Evolutionary conservation across 2,113 vertebrate genomes (phyloP), one percentile per base, ranked within the genome.

Genomic region (Gracilinanus agilis): DNA sequence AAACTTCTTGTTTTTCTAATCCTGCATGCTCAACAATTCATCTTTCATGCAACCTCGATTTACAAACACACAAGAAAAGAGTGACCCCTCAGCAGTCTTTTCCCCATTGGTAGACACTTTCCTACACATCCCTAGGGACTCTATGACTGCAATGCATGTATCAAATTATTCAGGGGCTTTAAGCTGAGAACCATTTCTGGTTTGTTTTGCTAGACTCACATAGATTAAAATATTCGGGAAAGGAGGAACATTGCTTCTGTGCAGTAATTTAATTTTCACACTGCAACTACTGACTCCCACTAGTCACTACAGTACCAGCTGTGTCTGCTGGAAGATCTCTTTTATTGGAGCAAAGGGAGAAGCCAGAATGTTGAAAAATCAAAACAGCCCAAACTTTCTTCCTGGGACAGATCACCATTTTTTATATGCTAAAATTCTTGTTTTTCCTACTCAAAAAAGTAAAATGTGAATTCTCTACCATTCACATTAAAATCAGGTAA

Each of bases 291-390:
- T 49, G 1, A 93, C 90, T 91, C 93, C 92, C 53, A 21, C 12
- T 54, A 95, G 67, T n/a, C 90, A 96, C 55, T 75, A 91, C 0
- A 0, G 2, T 92, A 96, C 91, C 83, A 96, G 91, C 58, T 96
- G 75, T 24, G 13, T 54, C 0, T 9, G 53, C 7, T 58, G 2
- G 13, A 90, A 96, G 93, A 95, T 94, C 56, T 91, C 44, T 24
- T 40, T 93, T 93, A 53, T 75, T 53, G 58, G 3, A 96, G 34
- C 54, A 92, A 61, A 44, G 55, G 53, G 44, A 94, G 56, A 90
- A 97, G 58, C 53, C 9, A 11, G 0, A 95, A 92, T 27, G 88
- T 34, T 92, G 0, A 89, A 94, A 88, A 0, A 5, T 49, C 49
- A 49, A 24, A 92, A 96, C n/a, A 91, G 91, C 13, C 40, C 13